Evolutionary conservation across 2,888 invertebrate genomes (phyloP).

Genomic region (Tridacna crocea): DNA sequence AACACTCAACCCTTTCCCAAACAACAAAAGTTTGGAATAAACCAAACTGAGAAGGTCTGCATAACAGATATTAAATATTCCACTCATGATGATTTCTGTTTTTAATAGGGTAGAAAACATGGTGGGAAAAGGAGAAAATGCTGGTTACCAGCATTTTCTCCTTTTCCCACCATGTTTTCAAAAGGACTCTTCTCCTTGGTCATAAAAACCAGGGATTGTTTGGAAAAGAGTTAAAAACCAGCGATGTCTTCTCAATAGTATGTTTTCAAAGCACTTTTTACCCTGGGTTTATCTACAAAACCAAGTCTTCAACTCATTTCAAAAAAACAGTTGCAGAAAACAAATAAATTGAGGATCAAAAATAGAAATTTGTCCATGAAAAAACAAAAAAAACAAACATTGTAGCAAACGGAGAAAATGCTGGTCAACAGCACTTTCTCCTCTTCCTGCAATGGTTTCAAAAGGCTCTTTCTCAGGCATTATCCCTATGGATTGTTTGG

Average conservation of each 20-base stretch:
- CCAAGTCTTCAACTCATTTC: not conserved
- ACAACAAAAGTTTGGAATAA: too few species aligned
- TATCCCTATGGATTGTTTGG: too few species aligned
- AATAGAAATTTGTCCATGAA: not conserved
- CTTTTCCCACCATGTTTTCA: not conserved
- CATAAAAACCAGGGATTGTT: not conserved
- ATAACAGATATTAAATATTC: too few species aligned
- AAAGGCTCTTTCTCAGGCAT: not conserved
- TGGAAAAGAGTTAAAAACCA: not conserved
- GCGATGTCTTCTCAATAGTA: too few species aligned
- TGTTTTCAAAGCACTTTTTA: not conserved
- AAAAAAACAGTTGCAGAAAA: not conserved
- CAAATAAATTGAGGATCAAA: not conserved
- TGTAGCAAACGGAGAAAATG: not conserved
- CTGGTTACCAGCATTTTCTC: not conserved
- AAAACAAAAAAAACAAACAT: too few species aligned
- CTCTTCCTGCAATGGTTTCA: not conserved
- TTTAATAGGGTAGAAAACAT: not conserved
- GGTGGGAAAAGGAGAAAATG: not conserved
- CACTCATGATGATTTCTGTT: too few species aligned
- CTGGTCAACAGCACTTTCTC: not conserved
- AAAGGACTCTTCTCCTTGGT: not conserved
- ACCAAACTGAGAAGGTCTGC: too few species aligned
- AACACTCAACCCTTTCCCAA: not conserved
- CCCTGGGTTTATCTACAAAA: not conserved